Evolutionary conservation across 2,888 invertebrate species (phyloP), one percentile per base, ranked within the genome.

Genomic region (Harpagoxenus sublaevis): DNA sequence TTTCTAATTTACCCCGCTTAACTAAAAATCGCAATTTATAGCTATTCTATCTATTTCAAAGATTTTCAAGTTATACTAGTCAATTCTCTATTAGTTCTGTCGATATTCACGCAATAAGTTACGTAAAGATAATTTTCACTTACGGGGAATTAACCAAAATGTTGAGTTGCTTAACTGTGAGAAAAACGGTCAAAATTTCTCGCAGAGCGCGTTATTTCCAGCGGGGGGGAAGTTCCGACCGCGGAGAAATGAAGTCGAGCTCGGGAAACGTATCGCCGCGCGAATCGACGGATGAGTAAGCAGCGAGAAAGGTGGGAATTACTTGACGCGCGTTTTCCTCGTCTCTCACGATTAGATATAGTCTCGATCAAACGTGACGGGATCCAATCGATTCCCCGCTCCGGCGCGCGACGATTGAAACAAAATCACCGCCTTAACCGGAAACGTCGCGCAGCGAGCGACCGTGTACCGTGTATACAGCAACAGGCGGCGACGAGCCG

Each of bases 401-500:
- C 23, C 45, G 31, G 35, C 6, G 51, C 60, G 31, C 6, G 1
- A 10, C 63, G 53, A 18, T 35, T 28, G 70, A 81, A 70, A 71
- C 60, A 81, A 68, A 68, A 71, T 60, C 42, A 45, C 35, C 68
- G 70, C 10, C 60, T 81, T 66, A 70, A 70, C 23, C 70, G 57
- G 79, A 68, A 65, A 51, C 63, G 57, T 51, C 62, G 55, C 42
- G 23, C 66, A 42, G 42, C 60, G 8, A 28, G 65, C 65, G 42
- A n/a, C 53, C 65, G 28, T 53, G 48, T 63, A 66, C 75, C 23
- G 23, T 23, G 23, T 23, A 23, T 0, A 87, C 75, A 87, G 88
- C 91, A 89, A 92, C 89, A 89, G 91, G 89, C 91, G 88, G 86
- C 65, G 82, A 75, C 84, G 53, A 74, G 71, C 57, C 78, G 74